Base-by-base conservation (phyloP, 2,888 invertebrate genomes). In the Mesorhabditis sp. region DNA sequence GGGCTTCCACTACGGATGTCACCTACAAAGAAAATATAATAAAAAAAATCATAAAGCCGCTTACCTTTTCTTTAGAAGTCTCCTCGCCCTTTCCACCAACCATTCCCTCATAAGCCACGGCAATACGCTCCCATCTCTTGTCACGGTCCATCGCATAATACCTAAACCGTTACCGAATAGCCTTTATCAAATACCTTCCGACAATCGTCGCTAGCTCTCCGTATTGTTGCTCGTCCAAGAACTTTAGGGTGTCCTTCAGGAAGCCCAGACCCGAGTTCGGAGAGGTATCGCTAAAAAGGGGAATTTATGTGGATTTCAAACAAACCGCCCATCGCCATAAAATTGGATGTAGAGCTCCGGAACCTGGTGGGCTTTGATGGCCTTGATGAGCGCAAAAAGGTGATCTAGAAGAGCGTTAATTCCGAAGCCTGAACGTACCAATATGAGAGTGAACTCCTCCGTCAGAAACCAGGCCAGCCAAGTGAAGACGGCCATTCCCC, bases 111-210 rank as follows among this genome's bases (percentile, higher is more conserved):
- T 86, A 88, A 5, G 88, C 88, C 4, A 80, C 81, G 50, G 81
- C 79, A 67, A 82, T 84, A 7, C 85, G 72, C 70, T 85, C 85
- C 85, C 85, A 85, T 67, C 85, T 76, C 73, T 77, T 84, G 72
- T 84, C 84, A 10, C 88, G 81, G 76, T 87, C 87, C 87, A 87
- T 87, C 43, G 88, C 87, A 76, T 88, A 87, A 76, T 88, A 87
- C 5, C 80, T 86, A 83, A 13, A 70, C 13, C 42, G 15, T 43
- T 62, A 42, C 7, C 58, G n/a, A 7, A 61, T 42, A 28, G 13
- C 43, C 43, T 50, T 13, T 67, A 67, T 58, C 41, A 28, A 58
- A 15, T 15, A 74, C 74, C 82, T 75, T 10, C 84, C 84, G 42
- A 84, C 86, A 65, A 88, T 81, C 0, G 86, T 86, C n/a, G 86